Evolutionary conservation across 2,888 invertebrate genomes (phyloP).

Genomic region (Cephus sareptanus): DNA sequence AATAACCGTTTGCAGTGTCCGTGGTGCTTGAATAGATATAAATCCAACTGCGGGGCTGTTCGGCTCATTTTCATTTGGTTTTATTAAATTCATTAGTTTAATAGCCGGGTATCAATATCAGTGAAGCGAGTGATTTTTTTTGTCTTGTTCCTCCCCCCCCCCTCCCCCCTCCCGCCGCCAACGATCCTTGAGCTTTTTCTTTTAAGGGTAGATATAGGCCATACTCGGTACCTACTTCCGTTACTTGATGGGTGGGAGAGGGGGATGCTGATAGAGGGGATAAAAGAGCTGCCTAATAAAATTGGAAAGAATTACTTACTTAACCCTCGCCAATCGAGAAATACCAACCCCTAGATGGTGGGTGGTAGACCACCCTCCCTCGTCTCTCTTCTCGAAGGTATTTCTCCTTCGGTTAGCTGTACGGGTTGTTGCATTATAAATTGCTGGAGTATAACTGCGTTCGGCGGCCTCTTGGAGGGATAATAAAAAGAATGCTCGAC

Average conservation of each 20-base stretch:
- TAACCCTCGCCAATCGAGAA: conserved; percentile 43
- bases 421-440: conserved; percentile 17
- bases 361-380: neutral
- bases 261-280: neutral
- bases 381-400: conserved; percentile 6
- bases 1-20: conserved; percentile 59
- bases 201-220: neutral
- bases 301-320: conserved; percentile 59
- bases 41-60: conserved; percentile 32
- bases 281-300: conserved; percentile 49
- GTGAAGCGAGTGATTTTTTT: conserved; percentile 57
- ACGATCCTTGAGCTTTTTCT: conserved; percentile 38
- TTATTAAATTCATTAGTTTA: conserved; percentile 67
- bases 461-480: conserved; percentile 8
- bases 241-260: neutral
- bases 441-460: conserved; percentile 22
- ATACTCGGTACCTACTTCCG: neutral
- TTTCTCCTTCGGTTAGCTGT: conserved; percentile 7
- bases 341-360: neutral
- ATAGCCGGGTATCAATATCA: conserved; percentile 63
- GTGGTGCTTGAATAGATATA: conserved; percentile 7
- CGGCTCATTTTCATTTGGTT: conserved; percentile 59
- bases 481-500: conserved; percentile 16
- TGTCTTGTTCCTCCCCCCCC: conserved; percentile 22
- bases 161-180: too few species aligned